phyloP scores from a whole-genome alignment of 2,888 invertebrate species.

The Mechanitis messenoides region DNA sequence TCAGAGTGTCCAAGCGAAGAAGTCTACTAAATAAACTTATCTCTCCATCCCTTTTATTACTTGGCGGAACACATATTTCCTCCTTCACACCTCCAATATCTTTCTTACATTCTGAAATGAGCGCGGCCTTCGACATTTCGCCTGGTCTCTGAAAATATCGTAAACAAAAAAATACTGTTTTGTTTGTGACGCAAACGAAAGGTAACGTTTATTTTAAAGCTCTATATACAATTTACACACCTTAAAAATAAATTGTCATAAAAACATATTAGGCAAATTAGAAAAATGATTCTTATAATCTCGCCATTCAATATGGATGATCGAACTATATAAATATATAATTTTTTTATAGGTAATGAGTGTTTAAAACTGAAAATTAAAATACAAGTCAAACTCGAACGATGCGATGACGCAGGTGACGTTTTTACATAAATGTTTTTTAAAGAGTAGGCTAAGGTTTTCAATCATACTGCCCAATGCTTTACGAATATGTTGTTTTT shows the following conservation, averaged over 20 bases:
- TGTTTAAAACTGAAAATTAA: slow-evolving; percentile 44
- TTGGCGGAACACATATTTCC: slow-evolving; percentile 57
- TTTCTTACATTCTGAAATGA: slow-evolving; percentile 62
- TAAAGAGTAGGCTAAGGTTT: too few species aligned
- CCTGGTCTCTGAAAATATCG: slow-evolving; percentile 50
- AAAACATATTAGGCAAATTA: slow-evolving; percentile 47
- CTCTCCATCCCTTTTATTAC: slow-evolving; percentile 60
- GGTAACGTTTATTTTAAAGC: slow-evolving; percentile 60
- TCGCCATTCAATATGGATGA: slow-evolving; percentile 2
- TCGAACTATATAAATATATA: slow-evolving; percentile 15
- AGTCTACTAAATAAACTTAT: slow-evolving; percentile 61
- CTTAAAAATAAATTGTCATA: slow-evolving; percentile 52
- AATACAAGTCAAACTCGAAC: slow-evolving; percentile 43
- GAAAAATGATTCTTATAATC: not conserved
- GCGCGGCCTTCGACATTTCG: slow-evolving; percentile 66
- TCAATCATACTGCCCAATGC: too few species aligned
- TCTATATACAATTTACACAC: slow-evolving; percentile 37
- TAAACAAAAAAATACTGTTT: slow-evolving; percentile 63
- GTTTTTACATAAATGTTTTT: slow-evolving; percentile 18
- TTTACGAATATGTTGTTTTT: too few species aligned
- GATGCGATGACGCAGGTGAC: slow-evolving; percentile 35
- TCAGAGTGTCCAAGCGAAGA: slow-evolving; percentile 55
- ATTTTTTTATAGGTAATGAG: slow-evolving; percentile 33
- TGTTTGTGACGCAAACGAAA: slow-evolving; percentile 67
- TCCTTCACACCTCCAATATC: slow-evolving; percentile 60